Percentiles rank a stretch among this genome's conserved stretches.
phyloP scores from a whole-genome alignment of 2,113 vertebrate genomes.

The Alces alces region DNA sequence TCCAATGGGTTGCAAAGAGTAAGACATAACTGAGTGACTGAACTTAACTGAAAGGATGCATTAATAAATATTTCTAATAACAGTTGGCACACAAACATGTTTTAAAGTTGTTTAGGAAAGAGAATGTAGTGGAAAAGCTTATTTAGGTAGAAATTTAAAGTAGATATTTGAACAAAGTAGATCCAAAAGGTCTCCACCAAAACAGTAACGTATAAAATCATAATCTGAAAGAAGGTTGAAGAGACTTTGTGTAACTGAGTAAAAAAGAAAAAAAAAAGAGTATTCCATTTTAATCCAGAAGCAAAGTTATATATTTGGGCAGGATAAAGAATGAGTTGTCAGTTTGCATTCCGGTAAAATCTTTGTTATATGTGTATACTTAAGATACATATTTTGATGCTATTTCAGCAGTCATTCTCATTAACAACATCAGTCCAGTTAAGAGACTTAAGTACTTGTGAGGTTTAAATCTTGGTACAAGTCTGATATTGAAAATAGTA shows the following conservation, averaged over 20 bases:
- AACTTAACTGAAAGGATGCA: not conserved
- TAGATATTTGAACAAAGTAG: not conserved
- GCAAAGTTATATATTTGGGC: not conserved
- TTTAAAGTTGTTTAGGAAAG: not conserved
- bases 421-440: not conserved
- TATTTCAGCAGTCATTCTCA: not conserved
- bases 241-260: not conserved
- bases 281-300: not conserved
- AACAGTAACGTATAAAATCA: not conserved
- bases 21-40: not conserved
- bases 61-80: not conserved
- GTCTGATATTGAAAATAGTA: not conserved
- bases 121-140: not conserved
- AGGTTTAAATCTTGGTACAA: not conserved
- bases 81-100: not conserved
- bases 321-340: not conserved
- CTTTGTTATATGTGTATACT: not conserved
- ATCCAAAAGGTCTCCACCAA: not conserved
- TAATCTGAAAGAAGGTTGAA: not conserved
- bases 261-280: not conserved
- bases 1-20: not conserved
- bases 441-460: not conserved
- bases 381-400: not conserved
- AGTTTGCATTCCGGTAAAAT: not conserved
- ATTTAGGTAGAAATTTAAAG: not conserved